Base-by-base conservation (phyloP, 2,113 vertebrate genomes). In the Choloepus hoffmanni region DNA sequence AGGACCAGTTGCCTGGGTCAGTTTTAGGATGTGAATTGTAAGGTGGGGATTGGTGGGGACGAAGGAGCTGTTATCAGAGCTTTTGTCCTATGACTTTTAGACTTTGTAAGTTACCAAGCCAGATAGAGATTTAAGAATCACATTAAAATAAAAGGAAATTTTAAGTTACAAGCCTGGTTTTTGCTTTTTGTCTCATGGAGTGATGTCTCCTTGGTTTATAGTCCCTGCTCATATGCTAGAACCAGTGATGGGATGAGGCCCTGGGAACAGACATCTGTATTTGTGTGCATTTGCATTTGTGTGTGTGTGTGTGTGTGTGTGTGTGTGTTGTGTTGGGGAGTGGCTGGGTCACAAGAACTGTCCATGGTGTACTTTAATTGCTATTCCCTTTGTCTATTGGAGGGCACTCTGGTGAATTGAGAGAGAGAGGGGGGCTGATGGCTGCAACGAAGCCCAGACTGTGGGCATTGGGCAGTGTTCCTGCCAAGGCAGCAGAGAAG, bases 141-240 rank as follows among this genome's bases (percentile, higher is more conserved):
- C 15, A 78, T 55, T 95, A 43, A 88, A 70, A 50, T 83, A 82
- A 85, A 88, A 78, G 36, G 19, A 82, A 45, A 50, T 45, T 43
- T 86, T 67, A 91, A 72, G 48, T 92, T 93, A 45, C 53, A 40
- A 72, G 55, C 40, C 62, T 76, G 45, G 60, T 68, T 90, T 82
- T 95, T 95, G 55, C 93, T 96, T 93, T 19, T 73, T 60, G 65
- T 92, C 28, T 90, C 83, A 73, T 24, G 26, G 10, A 89, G 15
- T 14, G 94, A 28, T 18, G 84, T 85, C 16, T 84, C 24, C n/a
- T 95, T 96, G 58, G 53, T 50, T 95, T 89, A 40, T 89, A 16
- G 10, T 85, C 65, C 86, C 72, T 85, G 62, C 40, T 67, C 50
- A 63, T 7, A 70, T 67, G 55, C 12, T 82, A 83, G 43, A 89